These are phyloP conservation scores for Cotesia congregata DNA, from an alignment of 2,888 invertebrate species.

Conservation along the genomic window DNA sequence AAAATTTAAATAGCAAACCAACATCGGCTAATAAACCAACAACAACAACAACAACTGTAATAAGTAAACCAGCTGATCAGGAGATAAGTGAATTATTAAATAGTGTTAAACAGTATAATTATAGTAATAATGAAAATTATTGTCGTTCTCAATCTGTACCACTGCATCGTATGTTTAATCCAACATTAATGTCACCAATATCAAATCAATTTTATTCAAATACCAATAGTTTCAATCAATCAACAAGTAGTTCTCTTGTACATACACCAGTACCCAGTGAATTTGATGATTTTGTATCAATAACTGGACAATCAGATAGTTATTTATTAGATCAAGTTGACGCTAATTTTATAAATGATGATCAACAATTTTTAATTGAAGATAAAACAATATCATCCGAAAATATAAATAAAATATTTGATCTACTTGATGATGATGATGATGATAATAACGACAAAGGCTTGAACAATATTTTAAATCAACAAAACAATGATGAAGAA, in stretches of 20 bases:
- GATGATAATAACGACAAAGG: slow-evolving; percentile 66
- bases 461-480: slow-evolving; percentile 56
- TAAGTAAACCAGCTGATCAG: slow-evolving; percentile 65
- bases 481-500: slow-evolving; percentile 51
- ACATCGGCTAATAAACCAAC: not conserved
- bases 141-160: slow-evolving; percentile 86
- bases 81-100: slow-evolving; percentile 78
- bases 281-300: slow-evolving; percentile 79
- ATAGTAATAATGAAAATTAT: slow-evolving; percentile 63
- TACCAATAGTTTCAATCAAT: slow-evolving; percentile 61
- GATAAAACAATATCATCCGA: slow-evolving; percentile 72
- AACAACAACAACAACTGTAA: not conserved
- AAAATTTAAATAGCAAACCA: slow-evolving; percentile 45
- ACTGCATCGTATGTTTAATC: slow-evolving; percentile 74
- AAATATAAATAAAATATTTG: slow-evolving; percentile 78
- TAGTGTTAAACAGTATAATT: slow-evolving; percentile 70
- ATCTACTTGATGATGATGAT: slow-evolving; percentile 73
- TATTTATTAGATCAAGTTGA: slow-evolving; percentile 65
- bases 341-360: slow-evolving; percentile 62
- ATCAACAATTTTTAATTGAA: slow-evolving; percentile 63
- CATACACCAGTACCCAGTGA: slow-evolving; percentile 81
- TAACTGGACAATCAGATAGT: slow-evolving; percentile 73
- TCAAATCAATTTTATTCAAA: slow-evolving; percentile 55
- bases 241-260: slow-evolving; percentile 76
- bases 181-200: slow-evolving; percentile 66